Percentiles rank a stretch among this genome's conserved stretches.
Conservation (phyloP, 2,888 invertebrate species). For the Caradrina kadenii region DNA sequence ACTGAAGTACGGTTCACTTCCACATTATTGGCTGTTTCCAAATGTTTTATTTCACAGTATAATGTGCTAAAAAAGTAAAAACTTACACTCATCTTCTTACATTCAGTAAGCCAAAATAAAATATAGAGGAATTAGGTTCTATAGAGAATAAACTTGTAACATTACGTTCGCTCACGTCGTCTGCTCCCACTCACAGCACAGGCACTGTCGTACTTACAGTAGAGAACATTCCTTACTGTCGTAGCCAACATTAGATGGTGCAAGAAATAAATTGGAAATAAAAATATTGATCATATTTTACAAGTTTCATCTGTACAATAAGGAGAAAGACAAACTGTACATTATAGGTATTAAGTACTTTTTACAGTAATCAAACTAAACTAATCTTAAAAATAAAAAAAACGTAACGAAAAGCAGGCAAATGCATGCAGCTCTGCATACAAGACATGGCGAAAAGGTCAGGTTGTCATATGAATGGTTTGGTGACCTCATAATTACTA, state of each 20-base stretch:
- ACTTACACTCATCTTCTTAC: constrained; percentile 82
- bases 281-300: constrained; percentile 90
- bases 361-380: constrained; percentile 90
- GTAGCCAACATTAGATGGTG: constrained; percentile 93
- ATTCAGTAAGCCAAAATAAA: constrained; percentile 88
- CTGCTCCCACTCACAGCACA: constrained; percentile 78
- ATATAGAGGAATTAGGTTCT: constrained; percentile 76
- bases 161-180: constrained; percentile 80
- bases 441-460: constrained; percentile 92
- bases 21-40: constrained; percentile 74
- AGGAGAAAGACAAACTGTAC: constrained; percentile 89
- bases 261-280: constrained; percentile 92
- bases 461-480: constrained; percentile 92
- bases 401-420: constrained; percentile 93
- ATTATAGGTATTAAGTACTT: constrained; percentile 85
- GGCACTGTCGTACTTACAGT: constrained; percentile 87
- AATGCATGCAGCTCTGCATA: constrained; percentile 92
- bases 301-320: constrained; percentile 89
- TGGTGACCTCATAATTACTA: constrained; percentile 90
- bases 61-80: constrained; percentile 65
- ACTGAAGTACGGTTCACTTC: constrained; percentile 80
- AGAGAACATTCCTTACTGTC: constrained; percentile 92
- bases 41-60: constrained; percentile 70
- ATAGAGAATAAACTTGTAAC: constrained; percentile 74
- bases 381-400: constrained; percentile 88